A percentile compares a stretch with the other conserved stretches of the same genome.
Conservation (phyloP, 2,113 vertebrate genomes). For the Hyaena hyaena region DNA sequence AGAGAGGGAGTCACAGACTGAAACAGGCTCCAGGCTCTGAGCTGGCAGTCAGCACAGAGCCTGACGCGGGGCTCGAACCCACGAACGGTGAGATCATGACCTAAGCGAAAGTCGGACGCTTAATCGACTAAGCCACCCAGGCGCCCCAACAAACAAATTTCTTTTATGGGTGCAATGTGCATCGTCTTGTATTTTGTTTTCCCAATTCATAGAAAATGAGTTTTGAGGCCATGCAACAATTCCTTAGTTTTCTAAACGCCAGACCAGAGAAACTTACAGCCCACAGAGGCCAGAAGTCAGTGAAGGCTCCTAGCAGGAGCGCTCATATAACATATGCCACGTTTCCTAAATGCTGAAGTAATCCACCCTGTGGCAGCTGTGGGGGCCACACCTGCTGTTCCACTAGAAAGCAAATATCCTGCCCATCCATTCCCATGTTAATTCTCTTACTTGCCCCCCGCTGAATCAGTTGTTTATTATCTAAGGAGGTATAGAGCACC, state of each 20-base stretch:
- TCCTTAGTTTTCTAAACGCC: neutral
- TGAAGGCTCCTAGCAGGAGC: neutral
- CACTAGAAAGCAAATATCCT: neutral
- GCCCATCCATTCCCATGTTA: neutral
- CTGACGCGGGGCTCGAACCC: too few relatives aligned
- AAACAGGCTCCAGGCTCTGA: too few relatives aligned
- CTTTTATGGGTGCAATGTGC: neutral
- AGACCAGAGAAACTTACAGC: conserved; percentile 44
- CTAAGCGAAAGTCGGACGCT: too few relatives aligned
- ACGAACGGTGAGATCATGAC: too few relatives aligned
- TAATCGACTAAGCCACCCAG: too few relatives aligned
- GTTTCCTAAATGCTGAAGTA: neutral
- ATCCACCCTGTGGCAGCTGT: neutral
- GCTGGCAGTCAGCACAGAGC: too few relatives aligned
- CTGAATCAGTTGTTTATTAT: neutral
- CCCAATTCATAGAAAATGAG: neutral
- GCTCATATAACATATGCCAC: neutral
- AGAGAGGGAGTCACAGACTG: too few relatives aligned
- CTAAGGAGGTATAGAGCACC: neutral
- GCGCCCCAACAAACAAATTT: neutral
- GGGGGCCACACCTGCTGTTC: neutral
- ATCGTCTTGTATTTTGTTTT: conserved; percentile 45
- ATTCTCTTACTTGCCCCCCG: neutral
- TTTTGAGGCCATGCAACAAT: conserved; percentile 33
- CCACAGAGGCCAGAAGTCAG: conserved; percentile 18